phyloP scores from a whole-genome alignment of 2,797 vertebrate genomes.

The Chelon auratus region DNA sequence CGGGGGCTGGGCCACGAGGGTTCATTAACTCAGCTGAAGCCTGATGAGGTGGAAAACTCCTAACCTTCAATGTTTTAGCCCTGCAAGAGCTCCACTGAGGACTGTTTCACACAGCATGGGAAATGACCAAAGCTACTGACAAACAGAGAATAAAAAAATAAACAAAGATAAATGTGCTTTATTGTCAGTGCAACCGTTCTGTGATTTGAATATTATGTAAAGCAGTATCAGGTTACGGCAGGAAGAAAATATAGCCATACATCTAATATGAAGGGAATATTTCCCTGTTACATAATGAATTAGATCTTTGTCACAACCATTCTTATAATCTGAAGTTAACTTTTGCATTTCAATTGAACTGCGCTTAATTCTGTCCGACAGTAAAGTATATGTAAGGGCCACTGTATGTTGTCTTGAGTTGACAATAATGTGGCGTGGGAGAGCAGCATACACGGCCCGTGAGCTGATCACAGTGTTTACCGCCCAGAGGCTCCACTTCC shows the following conservation, averaged over 20 bases:
- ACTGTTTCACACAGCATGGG: constrained; percentile 39
- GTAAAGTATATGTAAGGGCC: constrained; percentile 39
- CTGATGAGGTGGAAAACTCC: constrained; percentile 77
- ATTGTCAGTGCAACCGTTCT: neutral
- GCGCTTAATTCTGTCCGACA: constrained; percentile 48
- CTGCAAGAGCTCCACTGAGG: constrained; percentile 50
- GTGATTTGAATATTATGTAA: constrained; percentile 37
- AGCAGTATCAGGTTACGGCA: neutral
- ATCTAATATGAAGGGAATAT: neutral
- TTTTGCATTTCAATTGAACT: constrained; percentile 29
- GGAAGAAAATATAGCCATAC: too few relatives aligned
- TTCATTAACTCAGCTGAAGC: constrained; percentile 79
- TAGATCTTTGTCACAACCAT: neutral
- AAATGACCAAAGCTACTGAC: constrained; percentile 18
- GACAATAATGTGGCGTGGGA: constrained; percentile 61
- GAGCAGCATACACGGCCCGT: constrained; percentile 53
- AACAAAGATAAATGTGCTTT: neutral
- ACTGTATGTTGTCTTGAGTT: constrained; percentile 41
- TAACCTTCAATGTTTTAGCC: constrained; percentile 58
- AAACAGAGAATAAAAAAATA: constrained; percentile 5
- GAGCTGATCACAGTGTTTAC: constrained; percentile 58
- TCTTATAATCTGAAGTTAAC: constrained; percentile 16
- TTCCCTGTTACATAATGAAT: neutral
- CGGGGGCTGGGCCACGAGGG: constrained; percentile 61
- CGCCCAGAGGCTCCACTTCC: constrained; percentile 60